phyloP scores from a whole-genome alignment of 2,888 invertebrate species.

The Pachycephus smyrnensis region DNA sequence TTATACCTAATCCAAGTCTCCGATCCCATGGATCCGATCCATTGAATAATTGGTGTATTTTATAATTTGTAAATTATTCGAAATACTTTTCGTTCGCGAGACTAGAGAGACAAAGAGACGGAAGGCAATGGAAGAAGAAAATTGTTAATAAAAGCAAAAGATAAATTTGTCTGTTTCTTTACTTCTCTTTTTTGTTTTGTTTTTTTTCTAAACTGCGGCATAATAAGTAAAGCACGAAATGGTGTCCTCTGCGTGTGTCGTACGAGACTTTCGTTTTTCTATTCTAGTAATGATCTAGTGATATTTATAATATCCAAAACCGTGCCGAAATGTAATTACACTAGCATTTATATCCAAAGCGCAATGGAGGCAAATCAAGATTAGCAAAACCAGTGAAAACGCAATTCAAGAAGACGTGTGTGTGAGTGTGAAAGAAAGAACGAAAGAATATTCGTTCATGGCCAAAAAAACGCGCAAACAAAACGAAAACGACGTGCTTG shows the following conservation, averaged over 20 bases:
- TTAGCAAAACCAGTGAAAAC: not conserved
- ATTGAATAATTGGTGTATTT: not conserved
- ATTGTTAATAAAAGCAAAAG: not conserved
- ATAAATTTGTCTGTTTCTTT: not conserved
- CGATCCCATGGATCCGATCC: not conserved
- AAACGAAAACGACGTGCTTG: not conserved
- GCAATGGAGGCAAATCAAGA: not conserved
- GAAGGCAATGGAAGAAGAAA: not conserved
- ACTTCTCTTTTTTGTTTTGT: not conserved
- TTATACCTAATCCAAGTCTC: not conserved
- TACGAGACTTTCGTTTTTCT: not conserved
- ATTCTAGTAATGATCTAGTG: not conserved
- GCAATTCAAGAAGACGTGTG: not conserved
- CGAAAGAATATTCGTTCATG: not conserved
- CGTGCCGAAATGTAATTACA: not conserved
- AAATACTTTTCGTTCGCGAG: not conserved
- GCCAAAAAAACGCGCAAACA: not conserved
- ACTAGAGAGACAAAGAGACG: not conserved
- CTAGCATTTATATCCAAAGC: not conserved
- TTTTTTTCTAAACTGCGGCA: not conserved
- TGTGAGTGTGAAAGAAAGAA: not conserved
- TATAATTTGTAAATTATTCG: not conserved
- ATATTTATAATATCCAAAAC: not conserved
- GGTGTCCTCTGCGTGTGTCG: too few relatives aligned
- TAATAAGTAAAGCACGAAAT: not conserved